Conservation (phyloP, 2,113 vertebrate species). For the Mirounga angustirostris region DNA sequence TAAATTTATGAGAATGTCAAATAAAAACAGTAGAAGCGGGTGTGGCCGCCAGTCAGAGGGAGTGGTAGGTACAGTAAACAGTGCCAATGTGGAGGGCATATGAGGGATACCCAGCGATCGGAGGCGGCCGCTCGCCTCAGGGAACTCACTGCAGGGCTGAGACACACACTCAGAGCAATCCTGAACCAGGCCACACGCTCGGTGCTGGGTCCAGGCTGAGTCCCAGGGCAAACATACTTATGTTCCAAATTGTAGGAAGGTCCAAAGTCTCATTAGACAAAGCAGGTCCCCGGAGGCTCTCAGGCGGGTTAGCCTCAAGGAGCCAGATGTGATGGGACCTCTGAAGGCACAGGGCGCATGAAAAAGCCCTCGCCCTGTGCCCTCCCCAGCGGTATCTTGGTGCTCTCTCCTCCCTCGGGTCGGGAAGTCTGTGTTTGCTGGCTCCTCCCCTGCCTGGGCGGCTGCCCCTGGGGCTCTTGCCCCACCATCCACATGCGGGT, state of each 20-base stretch:
- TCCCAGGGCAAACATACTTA: background rate
- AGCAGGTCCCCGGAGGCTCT: background rate
- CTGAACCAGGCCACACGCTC: background rate
- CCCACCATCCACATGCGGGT: background rate
- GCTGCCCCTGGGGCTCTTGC: background rate
- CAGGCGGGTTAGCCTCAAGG: background rate
- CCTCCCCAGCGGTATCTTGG: background rate
- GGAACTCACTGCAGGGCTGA: background rate
- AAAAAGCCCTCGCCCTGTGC: background rate
- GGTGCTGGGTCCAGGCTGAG: background rate
- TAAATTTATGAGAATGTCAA: slow-evolving; percentile 54
- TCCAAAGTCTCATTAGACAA: slow-evolving; percentile 23
- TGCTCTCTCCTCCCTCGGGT: too few species aligned
- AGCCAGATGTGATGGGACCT: background rate
- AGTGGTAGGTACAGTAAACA: background rate
- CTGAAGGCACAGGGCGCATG: accelerated
- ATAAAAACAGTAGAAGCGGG: background rate
- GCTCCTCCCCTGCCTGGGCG: too few species aligned
- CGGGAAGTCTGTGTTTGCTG: too few species aligned
- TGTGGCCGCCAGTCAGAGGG: background rate
- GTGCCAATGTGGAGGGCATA: background rate
- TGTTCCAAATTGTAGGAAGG: background rate
- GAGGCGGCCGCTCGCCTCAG: background rate
- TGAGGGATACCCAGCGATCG: background rate
- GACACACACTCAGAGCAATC: background rate